A percentile compares a stretch with the other conserved stretches of the same genome.
Evolutionary conservation across 2,888 invertebrate species (phyloP).

Genomic region (Mechanitis mazaeus): DNA sequence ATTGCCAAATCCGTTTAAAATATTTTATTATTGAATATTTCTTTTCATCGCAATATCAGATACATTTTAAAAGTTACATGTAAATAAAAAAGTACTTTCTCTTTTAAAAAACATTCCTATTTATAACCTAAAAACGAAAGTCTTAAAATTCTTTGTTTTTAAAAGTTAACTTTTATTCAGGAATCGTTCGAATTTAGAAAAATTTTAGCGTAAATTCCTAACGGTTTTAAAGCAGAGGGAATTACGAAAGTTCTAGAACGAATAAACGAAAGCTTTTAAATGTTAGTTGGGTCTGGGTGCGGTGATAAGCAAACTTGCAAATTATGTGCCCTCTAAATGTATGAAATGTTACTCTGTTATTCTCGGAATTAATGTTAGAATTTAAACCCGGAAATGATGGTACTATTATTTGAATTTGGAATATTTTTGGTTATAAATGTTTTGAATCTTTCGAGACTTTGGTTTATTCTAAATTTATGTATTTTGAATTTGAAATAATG

Average conservation of each 20-base stretch:
- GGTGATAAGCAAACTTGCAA: conserved; percentile 32
- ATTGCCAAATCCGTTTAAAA: no score
- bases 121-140: conserved; percentile 13
- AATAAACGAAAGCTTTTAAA: conserved; percentile 55
- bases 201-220: conserved; percentile 47
- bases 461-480: no score
- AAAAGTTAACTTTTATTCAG: conserved; percentile 23
- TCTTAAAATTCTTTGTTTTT: conserved; percentile 18
- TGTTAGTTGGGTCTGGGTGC: conserved; percentile 31
- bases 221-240: conserved; percentile 51
- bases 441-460: no score
- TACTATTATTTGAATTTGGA: background rate
- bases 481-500: no score
- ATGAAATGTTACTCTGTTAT: conserved; percentile 5
- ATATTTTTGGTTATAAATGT: no score
- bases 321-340: conserved; percentile 16
- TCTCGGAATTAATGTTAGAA: background rate
- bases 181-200: conserved; percentile 24
- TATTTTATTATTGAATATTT: no score
- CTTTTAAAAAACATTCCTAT: background rate
- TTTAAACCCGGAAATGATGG: background rate
- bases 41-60: no score
- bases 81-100: no score
- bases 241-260: conserved; percentile 60
- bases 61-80: no score